Conservation (phyloP, 2,797 vertebrate species). For the Nannoperca australis region DNA sequence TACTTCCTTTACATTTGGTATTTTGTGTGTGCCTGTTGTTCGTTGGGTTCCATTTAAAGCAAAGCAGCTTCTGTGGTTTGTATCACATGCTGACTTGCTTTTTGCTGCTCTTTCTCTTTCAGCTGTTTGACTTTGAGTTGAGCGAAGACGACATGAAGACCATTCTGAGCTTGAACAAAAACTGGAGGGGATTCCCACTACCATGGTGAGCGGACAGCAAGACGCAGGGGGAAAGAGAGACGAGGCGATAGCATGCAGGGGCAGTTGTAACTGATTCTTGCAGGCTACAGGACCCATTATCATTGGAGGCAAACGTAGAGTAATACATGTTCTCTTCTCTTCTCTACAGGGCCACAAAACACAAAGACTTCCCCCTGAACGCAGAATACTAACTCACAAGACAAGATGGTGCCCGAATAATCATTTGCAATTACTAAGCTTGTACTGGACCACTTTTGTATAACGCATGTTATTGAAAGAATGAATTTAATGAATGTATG, state of each 20-base stretch:
- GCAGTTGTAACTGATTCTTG: neutral
- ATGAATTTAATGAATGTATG: neutral
- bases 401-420: neutral
- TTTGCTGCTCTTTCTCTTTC: constrained; percentile 11
- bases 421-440: neutral
- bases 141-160: constrained; percentile 86
- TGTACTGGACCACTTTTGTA: neutral
- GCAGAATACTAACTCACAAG: constrained; percentile 70
- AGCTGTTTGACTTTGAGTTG: constrained; percentile 92
- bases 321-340: constrained; percentile 17
- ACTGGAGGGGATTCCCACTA: constrained; percentile 82
- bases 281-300: neutral
- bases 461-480: neutral
- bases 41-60: no score
- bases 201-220: constrained; percentile 71
- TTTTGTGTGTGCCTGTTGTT: no score
- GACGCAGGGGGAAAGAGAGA: fast-evolving
- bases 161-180: constrained; percentile 84
- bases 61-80: neutral
- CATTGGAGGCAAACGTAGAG: fast-evolving
- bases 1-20: no score
- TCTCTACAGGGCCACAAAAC: constrained; percentile 71
- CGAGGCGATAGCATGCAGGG: neutral
- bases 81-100: neutral
- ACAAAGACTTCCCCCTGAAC: constrained; percentile 81